Evolutionary conservation across 2,888 invertebrate genomes (phyloP), one percentile per base, ranked within the genome.

Genomic region (Crioceris asparagi): DNA sequence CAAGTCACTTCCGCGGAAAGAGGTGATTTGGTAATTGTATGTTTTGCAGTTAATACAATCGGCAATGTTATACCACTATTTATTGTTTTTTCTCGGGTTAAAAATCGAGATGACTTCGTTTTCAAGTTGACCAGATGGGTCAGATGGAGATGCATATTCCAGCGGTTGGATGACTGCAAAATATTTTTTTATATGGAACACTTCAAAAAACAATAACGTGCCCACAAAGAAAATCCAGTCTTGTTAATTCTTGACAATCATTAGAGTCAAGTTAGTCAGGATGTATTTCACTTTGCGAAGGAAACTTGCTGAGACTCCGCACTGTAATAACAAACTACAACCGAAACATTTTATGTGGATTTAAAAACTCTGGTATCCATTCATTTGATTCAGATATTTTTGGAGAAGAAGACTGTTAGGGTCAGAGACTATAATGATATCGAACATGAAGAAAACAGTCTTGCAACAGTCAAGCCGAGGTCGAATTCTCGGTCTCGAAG

Each of bases 61-160:
- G 39, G 39, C 8, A 39, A 39, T 18, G 8, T 10, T 4, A 23
- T 39, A 11, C 35, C 35, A 3, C 39, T 31, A 16, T 39, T 35
- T 17, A 35, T 39, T 31, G 35, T 39, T 23, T 39, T 39, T 17
- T 26, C 39, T 10, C 12, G 39, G 3, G 35, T 39, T 4, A 35
- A 35, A 25, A 35, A 35, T 17, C 3, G 15, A 3, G 30, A 35
- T 6, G 11, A 17, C 7, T 39, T 35, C 31, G 35, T 35, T n/a
- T 5, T 12, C n/a, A 3, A 17, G 12, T 29, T 30, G 31, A 2
- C 35, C 30, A 2, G 5, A 14, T 4, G 26, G 35, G 2, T 39
- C 31, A 12, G 21, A 29, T 5, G 39, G 39, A 4, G 30, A 35
- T 7, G 26, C 7, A 4, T 4, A 25, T 25, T 12, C 26, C 4